These are phyloP conservation scores for Vireo griseus DNA, from an alignment of 2,797 vertebrate species.

Conservation along the genomic window DNA sequence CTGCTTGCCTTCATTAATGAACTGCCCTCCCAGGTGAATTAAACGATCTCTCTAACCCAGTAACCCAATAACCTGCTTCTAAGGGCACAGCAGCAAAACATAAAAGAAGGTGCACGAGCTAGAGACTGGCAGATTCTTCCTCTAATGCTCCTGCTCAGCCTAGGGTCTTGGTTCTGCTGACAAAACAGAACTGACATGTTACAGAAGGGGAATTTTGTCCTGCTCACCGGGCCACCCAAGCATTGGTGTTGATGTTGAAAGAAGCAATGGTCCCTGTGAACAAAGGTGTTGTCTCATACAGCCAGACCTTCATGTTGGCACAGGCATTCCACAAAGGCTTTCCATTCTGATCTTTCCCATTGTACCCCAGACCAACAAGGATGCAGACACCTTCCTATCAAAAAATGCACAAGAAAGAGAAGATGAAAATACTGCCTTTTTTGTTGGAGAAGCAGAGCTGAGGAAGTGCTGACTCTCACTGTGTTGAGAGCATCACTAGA, in stretches of 20 bases:
- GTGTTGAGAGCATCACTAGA: not conserved
- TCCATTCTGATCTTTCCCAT: conserved; percentile 76
- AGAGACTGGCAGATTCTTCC: not conserved
- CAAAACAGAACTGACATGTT: not conserved
- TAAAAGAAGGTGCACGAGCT: not conserved
- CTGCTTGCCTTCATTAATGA: not conserved
- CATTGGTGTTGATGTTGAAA: conserved; percentile 97
- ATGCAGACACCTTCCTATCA: conserved; percentile 94
- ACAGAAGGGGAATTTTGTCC: not conserved
- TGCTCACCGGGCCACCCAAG: conserved; percentile 92
- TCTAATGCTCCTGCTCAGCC: not conserved
- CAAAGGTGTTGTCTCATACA: conserved; percentile 91
- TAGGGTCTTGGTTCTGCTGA: not conserved
- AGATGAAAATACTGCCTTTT: not conserved
- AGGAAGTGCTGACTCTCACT: not conserved
- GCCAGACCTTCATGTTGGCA: conserved; percentile 95
- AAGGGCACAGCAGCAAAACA: not conserved
- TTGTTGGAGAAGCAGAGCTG: not conserved
- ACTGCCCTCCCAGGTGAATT: not conserved
- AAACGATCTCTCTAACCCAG: not conserved
- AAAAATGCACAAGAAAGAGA: not conserved
- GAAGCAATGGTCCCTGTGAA: conserved; percentile 93
- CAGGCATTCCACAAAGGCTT: conserved; percentile 87
- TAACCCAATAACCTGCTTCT: not conserved
- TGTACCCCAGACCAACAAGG: conserved; percentile 89